Conservation (phyloP, 1,140 invertebrate species). For the Penaeus japonicus region DNA sequence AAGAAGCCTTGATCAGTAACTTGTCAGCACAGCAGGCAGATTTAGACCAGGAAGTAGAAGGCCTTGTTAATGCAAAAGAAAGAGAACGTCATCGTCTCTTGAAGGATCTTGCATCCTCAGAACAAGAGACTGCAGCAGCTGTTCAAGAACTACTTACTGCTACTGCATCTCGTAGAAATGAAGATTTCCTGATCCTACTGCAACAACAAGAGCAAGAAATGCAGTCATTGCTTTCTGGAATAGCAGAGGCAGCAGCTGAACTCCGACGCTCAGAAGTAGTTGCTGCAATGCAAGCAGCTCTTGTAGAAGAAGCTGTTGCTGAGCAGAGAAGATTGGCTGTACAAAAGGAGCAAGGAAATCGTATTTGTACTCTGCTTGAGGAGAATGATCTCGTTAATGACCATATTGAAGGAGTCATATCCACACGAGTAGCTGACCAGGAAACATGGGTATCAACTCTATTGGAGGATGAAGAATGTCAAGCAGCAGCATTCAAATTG, state of each 20-base stretch:
- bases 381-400: slow-evolving; percentile 77
- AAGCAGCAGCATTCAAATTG: slow-evolving; percentile 56
- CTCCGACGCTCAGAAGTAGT: slow-evolving; percentile 59
- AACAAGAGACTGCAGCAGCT: slow-evolving; percentile 41
- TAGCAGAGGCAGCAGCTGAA: slow-evolving; percentile 57
- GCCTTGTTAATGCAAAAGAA: slow-evolving; percentile 45
- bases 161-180: slow-evolving; percentile 62
- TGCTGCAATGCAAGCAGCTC: slow-evolving; percentile 66
- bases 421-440: slow-evolving; percentile 33
- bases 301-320: slow-evolving; percentile 68
- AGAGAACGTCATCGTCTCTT: slow-evolving; percentile 42
- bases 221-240: slow-evolving; percentile 39
- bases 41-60: slow-evolving; percentile 45
- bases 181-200: slow-evolving; percentile 45
- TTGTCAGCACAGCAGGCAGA: slow-evolving; percentile 47
- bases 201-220: slow-evolving; percentile 52
- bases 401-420: slow-evolving; percentile 72
- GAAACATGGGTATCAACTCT: slow-evolving; percentile 48
- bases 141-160: slow-evolving; percentile 42
- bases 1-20: slow-evolving; percentile 44
- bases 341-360: slow-evolving; percentile 77
- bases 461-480: slow-evolving; percentile 53
- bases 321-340: slow-evolving; percentile 72
- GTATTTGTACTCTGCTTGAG: slow-evolving; percentile 76
- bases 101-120: slow-evolving; percentile 34